phyloP scores from a whole-genome alignment of 2,888 invertebrate genomes.

The Leistus spinibarbis region DNA sequence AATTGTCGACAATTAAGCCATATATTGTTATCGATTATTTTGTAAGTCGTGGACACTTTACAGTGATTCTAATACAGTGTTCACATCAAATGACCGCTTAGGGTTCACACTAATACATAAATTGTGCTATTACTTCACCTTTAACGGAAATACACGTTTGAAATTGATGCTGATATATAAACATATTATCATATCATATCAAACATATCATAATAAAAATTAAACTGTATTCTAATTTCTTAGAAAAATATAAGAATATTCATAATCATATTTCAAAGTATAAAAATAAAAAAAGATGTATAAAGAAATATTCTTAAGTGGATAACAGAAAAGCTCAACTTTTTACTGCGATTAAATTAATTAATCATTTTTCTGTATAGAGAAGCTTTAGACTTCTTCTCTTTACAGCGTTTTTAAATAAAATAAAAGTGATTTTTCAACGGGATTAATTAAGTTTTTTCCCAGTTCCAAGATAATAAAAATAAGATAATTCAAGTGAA shows the following conservation, averaged over 20 bases:
- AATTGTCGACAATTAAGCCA: background rate
- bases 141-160: too few species aligned
- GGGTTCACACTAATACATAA: too few species aligned
- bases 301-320: constrained; percentile 10
- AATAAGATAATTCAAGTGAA: constrained; percentile 25
- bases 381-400: background rate
- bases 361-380: constrained; percentile 28
- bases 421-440: constrained; percentile 13
- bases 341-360: constrained; percentile 21
- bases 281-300: background rate
- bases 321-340: background rate
- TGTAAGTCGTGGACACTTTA: too few species aligned
- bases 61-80: too few species aligned
- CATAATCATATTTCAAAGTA: background rate
- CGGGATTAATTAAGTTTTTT: constrained; percentile 33
- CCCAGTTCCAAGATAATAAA: constrained; percentile 14
- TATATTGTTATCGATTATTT: background rate
- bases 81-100: too few species aligned
- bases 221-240: too few species aligned
- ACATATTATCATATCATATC: too few species aligned
- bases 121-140: too few species aligned
- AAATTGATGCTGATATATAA: too few species aligned
- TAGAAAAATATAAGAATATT: too few species aligned
- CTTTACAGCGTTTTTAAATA: too few species aligned
- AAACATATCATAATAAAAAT: too few species aligned